Evolutionary conservation across 1,140 invertebrate genomes (phyloP).

Genomic region (Cyphomyrmex costatus): DNA sequence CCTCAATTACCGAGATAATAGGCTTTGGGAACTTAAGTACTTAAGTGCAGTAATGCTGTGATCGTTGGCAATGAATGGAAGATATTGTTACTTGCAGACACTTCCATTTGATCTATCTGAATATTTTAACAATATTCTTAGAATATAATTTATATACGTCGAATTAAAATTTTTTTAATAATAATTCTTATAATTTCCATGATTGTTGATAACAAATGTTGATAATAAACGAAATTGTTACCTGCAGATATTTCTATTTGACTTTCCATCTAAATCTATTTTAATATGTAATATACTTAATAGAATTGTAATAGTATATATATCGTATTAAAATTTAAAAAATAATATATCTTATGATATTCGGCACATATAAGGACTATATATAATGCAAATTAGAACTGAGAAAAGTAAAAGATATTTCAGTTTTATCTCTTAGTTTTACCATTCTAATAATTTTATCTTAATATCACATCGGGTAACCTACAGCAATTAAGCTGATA

Average conservation of each 20-base stretch:
- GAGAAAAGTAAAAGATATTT: not conserved
- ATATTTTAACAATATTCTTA: not conserved
- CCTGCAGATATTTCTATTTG: not conserved
- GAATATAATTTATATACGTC: not conserved
- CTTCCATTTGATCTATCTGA: not conserved
- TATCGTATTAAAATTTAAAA: not conserved
- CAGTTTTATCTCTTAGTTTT: not conserved
- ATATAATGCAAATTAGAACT: not conserved
- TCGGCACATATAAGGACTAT: not conserved
- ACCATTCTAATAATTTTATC: not conserved
- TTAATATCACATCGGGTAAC: not conserved
- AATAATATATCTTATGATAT: not conserved
- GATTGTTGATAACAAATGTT: not conserved
- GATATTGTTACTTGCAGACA: slow-evolving; percentile 27
- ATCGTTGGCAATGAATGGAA: not conserved
- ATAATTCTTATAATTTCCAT: not conserved
- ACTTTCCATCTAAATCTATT: slow-evolving; percentile 4
- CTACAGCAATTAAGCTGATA: slow-evolving; percentile 11
- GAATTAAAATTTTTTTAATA: not conserved
- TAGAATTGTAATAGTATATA: not conserved
- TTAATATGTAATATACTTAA: not conserved
- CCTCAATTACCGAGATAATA: slow-evolving; percentile 52
- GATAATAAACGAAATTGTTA: too few relatives aligned
- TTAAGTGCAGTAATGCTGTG: slow-evolving; percentile 32
- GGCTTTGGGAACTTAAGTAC: slow-evolving; percentile 49